Evolutionary conservation across 2,113 vertebrate genomes (phyloP), one percentile per base, ranked within the genome.

Genomic region (Synchiropus splendidus): DNA sequence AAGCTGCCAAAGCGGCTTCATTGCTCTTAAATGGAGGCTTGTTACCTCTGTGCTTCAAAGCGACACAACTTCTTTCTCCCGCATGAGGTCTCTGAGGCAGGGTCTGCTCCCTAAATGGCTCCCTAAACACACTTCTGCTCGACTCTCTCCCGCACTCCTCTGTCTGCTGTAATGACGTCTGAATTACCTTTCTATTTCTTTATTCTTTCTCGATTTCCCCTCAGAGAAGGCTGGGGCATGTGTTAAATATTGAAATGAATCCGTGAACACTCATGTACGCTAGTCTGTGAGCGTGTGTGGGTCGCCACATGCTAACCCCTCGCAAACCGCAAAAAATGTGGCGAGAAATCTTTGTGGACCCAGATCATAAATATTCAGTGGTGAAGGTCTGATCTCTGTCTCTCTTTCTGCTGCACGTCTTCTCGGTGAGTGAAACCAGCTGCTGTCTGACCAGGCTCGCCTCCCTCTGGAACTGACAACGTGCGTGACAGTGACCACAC

Each of bases 351-450:
- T 54, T 47, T 54, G 64, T 36, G 21, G 64, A 64, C 54, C 50
- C 3, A 48, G 51, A 71, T 75, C 74, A 78, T 79, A 83, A 79
- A 80, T 83, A 78, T 81, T 81, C 77, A 78, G 64, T 39, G 67
- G 48, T 64, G 59, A 71, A 66, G 66, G 66, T 70, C 71, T 72
- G 64, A 70, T 73, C 70, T 44, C 55, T 42, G 17, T 61, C 42
- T 58, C 36, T 43, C 49, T 55, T 31, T 45, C 47, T 48, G 53
- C 53, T 61, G 45, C 61, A 21, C 33, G 31, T 77, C 74, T 65
- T 50, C 51, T 48, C 51, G 31, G 40, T 63, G 73, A 83, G 65
- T 75, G 70, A 76, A 78, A 72, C 58, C 81, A 79, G 78, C 78
- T 81, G 77, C 65, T 58, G 45, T 48, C 51, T 60, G 45, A 63